phyloP scores from a whole-genome alignment of 2,113 vertebrate species.

The Ploceus nigricollis region DNA sequence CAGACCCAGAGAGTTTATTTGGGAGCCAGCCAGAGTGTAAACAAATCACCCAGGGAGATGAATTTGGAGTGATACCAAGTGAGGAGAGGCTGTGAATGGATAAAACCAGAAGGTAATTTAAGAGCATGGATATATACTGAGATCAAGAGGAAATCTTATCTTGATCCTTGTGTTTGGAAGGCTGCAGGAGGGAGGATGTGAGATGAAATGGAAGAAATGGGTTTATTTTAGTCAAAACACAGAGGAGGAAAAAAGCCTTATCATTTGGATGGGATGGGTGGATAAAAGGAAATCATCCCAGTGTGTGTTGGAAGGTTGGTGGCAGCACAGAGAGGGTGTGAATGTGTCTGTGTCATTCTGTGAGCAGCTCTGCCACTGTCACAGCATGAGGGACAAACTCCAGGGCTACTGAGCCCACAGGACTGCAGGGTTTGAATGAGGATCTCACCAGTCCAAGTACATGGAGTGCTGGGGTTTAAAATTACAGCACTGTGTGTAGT shows the following conservation, averaged over 20 bases:
- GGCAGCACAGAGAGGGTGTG: background rate
- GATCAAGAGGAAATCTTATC: slow-evolving; percentile 23
- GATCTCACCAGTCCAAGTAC: background rate
- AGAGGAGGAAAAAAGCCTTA: background rate
- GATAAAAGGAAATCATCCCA: background rate
- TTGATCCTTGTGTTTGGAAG: background rate
- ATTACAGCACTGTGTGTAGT: background rate
- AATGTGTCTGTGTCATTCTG: background rate
- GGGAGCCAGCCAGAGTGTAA: slow-evolving; percentile 27
- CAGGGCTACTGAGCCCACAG: background rate
- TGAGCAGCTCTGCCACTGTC: background rate
- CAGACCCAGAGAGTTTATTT: background rate
- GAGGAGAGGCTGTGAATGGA: background rate
- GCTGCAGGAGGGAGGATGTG: background rate
- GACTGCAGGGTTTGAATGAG: fast-evolving
- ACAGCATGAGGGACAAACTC: background rate
- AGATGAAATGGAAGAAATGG: background rate
- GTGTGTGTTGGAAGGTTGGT: background rate
- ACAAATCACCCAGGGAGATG: background rate
- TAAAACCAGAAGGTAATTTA: background rate
- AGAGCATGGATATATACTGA: background rate
- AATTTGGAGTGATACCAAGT: background rate
- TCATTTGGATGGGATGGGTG: background rate
- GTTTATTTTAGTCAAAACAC: background rate
- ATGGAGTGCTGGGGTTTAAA: background rate